Percentiles rank a stretch among this genome's conserved stretches.
These are phyloP conservation scores for Mechanitis mazaeus DNA, from an alignment of 2,888 invertebrate genomes.

Conservation along the genomic window DNA sequence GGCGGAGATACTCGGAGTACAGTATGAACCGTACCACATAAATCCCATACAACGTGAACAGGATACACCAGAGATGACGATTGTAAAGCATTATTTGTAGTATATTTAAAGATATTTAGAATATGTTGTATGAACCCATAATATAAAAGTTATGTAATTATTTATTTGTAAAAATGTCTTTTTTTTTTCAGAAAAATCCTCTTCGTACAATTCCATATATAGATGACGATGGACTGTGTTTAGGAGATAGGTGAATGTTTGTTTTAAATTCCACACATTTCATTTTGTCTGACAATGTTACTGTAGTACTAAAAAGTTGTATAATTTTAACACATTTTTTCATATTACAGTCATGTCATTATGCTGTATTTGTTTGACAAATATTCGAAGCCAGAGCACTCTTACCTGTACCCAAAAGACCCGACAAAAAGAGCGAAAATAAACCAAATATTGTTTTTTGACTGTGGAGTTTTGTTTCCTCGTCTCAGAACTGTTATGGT, in stretches of 20 bases:
- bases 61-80: conserved; percentile 51
- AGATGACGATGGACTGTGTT: conserved; percentile 54
- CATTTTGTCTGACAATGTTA: too few relatives aligned
- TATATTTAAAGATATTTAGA: too few relatives aligned
- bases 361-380: conserved; percentile 58
- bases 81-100: conserved; percentile 37
- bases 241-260: conserved; percentile 53
- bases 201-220: conserved; percentile 61
- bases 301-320: neutral
- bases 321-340: neutral
- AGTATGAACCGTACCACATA: conserved; percentile 42
- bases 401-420: conserved; percentile 51
- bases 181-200: conserved; percentile 59
- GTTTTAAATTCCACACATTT: too few relatives aligned
- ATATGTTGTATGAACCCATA: too few relatives aligned
- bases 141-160: too few relatives aligned
- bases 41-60: conserved; percentile 60
- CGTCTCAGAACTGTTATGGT: conserved; percentile 63
- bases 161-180: conserved; percentile 1
- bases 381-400: conserved; percentile 51
- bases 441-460: conserved; percentile 57
- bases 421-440: conserved; percentile 50
- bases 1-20: conserved; percentile 49
- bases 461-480: conserved; percentile 60
- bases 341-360: conserved; percentile 59